Base-by-base conservation (phyloP, 2,888 invertebrate species). In the Torymus texanus region DNA sequence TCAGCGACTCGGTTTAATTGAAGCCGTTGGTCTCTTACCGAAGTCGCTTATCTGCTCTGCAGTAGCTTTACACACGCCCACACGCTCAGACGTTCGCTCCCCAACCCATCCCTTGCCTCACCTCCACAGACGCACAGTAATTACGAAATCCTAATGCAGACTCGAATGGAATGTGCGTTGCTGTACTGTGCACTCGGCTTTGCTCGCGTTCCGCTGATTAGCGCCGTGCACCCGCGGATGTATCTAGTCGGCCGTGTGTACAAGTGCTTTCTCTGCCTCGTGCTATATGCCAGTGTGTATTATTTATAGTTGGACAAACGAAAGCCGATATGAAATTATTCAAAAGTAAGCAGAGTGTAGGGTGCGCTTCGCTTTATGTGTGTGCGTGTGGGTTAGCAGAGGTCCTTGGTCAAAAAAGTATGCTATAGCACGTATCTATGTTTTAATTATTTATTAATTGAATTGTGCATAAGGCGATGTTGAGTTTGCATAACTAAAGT, bases 131-230 rank as follows among this genome's bases (percentile, higher is more conserved):
- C 51, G 58, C 21, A 66, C 14, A 16, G 50, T 73, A 78, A 73
- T 78, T 73, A 78, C 73, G 67, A 67, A 67, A 73, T 73, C 61
- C 61, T 78, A 78, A 73, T 68, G 67, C 62, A 72, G 58, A 62
- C 72, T 73, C 67, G 59, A 67, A 67, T 62, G 59, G 73, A 66
- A 55, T 61, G 50, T 50, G 51, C 58, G 14, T 55, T 24, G 56
- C 8, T 55, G 51, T 18, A 1, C 41, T 4, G 16, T 62, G 14
- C 5, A 41, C 5, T n/a, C 14, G 18, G 10, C 29, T 29, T 29
- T 29, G 29, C 29, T 5, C 2, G 29, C 29, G 29, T 29, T 29
- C 29, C 29, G 29, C 29, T 29, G 29, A 29, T 29, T 29, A 29
- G 29, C 29, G 29, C 29, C 29, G 29, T 29, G 29, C 29, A 5